These are phyloP conservation scores for Neomonachus schauinslandi DNA, from an alignment of 2,113 vertebrate species.

Conservation along the genomic window DNA sequence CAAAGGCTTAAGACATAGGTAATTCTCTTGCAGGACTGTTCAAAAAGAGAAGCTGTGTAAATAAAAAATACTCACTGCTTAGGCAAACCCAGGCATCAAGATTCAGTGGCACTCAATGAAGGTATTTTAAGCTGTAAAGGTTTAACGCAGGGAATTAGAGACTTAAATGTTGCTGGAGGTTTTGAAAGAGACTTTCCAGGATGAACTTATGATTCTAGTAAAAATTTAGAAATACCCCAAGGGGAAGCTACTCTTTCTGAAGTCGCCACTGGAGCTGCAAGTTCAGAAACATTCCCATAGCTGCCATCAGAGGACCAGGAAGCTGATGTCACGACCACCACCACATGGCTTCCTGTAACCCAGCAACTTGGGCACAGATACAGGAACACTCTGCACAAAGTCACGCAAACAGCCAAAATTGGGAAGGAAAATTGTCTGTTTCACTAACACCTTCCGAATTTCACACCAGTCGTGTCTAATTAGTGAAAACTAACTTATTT, in stretches of 20 bases:
- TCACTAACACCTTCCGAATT: not conserved
- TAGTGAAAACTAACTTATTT: not conserved
- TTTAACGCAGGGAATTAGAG: not conserved
- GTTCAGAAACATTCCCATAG: not conserved
- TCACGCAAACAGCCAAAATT: too few species aligned
- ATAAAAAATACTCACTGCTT: not conserved
- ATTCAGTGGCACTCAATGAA: not conserved
- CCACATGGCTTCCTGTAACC: too few species aligned
- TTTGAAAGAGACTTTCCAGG: not conserved
- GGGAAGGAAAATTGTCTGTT: not conserved
- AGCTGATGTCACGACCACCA: not conserved
- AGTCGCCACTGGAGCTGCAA: too few species aligned
- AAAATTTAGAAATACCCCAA: not conserved
- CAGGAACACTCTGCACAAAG: not conserved
- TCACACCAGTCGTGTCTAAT: not conserved
- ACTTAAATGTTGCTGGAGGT: not conserved
- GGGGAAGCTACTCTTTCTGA: not conserved
- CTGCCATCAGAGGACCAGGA: not conserved
- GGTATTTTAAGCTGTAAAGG: not conserved
- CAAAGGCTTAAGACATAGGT: not conserved
- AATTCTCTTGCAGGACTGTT: not conserved
- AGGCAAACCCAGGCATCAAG: not conserved
- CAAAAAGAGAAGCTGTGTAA: not conserved
- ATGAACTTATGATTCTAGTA: not conserved
- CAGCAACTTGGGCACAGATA: not conserved